These are phyloP conservation scores for Todiramphus chloris DNA, from an alignment of 2,113 vertebrate species.

Conservation along the genomic window DNA sequence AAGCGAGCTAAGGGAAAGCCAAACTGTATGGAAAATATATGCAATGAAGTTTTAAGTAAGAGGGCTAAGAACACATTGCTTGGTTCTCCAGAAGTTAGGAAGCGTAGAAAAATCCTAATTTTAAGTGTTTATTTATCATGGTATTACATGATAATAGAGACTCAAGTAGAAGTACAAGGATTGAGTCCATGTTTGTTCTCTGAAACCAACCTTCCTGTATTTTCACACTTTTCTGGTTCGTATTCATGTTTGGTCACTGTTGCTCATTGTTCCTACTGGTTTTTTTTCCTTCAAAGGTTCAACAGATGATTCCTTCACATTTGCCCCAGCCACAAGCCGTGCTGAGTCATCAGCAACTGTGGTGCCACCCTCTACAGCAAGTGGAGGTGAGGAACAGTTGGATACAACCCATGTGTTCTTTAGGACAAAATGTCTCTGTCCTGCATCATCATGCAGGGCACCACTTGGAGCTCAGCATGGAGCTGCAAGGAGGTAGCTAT, in stretches of 20 bases:
- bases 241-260: not conserved
- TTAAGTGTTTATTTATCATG: not conserved
- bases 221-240: not conserved
- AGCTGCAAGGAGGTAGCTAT: not conserved
- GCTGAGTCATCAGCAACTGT: accelerated
- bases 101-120: not conserved
- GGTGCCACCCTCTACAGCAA: accelerated
- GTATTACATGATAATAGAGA: not conserved
- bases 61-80: not conserved
- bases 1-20: not conserved
- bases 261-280: not conserved
- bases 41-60: not conserved
- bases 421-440: not conserved
- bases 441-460: not conserved
- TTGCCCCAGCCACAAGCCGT: accelerated
- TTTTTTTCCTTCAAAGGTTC: not conserved
- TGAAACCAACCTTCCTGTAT: not conserved
- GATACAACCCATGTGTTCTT: accelerated
- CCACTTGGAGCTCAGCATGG: not conserved
- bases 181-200: not conserved
- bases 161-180: not conserved
- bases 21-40: not conserved
- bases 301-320: no score
- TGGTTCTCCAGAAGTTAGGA: not conserved
- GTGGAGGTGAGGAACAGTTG: not conserved